Evolutionary conservation across 1,140 invertebrate species (phyloP).

Genomic region (Heliconius melpomene): DNA sequence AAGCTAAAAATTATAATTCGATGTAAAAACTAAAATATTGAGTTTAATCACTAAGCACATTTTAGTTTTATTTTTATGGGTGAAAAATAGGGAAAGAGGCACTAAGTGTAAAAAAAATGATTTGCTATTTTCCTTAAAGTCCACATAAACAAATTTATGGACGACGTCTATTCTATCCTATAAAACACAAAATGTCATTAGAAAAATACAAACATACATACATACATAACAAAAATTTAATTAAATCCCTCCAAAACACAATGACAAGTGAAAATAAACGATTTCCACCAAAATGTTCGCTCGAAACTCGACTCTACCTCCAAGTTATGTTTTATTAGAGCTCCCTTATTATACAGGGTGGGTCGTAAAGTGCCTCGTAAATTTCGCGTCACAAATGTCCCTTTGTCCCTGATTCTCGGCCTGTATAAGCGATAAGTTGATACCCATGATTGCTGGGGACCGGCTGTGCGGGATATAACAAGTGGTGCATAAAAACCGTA

Average conservation of each 20-base stretch:
- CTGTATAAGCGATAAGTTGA: slow-evolving; percentile 43
- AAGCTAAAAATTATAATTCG: too few species aligned
- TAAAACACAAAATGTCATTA: too few species aligned
- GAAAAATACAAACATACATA: not conserved
- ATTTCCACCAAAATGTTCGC: slow-evolving; percentile 6
- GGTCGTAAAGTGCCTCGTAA: slow-evolving; percentile 71
- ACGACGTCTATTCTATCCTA: too few species aligned
- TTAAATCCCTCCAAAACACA: slow-evolving; percentile 5
- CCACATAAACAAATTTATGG: too few species aligned
- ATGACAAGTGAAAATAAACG: slow-evolving; percentile 11
- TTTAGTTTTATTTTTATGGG: too few species aligned
- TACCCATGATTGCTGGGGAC: slow-evolving; percentile 38
- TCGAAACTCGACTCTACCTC: slow-evolving; percentile 14
- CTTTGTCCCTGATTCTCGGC: slow-evolving; percentile 43
- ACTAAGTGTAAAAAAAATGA: too few species aligned
- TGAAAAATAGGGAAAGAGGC: too few species aligned
- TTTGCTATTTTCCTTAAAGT: too few species aligned
- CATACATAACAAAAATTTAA: slow-evolving; percentile 1
- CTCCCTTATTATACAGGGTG: slow-evolving; percentile 60
- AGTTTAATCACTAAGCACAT: too few species aligned
- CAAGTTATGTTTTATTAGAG: slow-evolving; percentile 18
- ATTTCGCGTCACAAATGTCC: slow-evolving; percentile 66
- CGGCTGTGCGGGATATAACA: not conserved
- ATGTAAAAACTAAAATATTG: too few species aligned
- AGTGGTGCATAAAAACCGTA: not conserved